Percentiles rank a stretch among this genome's conserved stretches.
Conservation (phyloP, 2,113 vertebrate genomes). For the Gobio gobio region DNA sequence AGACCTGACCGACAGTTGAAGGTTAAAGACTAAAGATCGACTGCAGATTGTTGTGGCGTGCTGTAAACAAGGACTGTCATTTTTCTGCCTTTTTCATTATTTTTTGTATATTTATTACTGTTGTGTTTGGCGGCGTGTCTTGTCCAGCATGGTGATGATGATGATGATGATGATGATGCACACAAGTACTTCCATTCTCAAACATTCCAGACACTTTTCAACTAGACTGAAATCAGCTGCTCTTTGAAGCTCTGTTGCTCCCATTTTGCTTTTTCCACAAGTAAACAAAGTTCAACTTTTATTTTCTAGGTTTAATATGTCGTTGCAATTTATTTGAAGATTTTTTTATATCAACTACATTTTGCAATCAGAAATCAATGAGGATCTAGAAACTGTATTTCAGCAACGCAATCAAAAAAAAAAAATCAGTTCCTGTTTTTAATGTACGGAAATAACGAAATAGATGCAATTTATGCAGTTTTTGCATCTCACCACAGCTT, state of each 20-base stretch:
- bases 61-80: background rate
- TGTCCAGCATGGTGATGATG: constrained; percentile 1
- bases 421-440: background rate
- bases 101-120: constrained; percentile 13
- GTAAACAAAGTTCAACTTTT: background rate
- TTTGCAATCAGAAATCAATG: background rate
- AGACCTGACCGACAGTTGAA: background rate
- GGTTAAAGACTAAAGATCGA: constrained; percentile 6
- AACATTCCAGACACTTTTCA: constrained; percentile 12
- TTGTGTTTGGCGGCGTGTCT: background rate
- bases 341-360: background rate
- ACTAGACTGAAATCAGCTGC: background rate
- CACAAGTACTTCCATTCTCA: constrained; percentile 6
- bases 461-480: background rate
- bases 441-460: background rate
- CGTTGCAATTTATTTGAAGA: background rate
- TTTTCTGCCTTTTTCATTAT: background rate
- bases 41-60: background rate
- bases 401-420: background rate
- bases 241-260: background rate
- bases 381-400: background rate
- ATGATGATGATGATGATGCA: background rate
- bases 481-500: background rate
- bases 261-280: background rate
- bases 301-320: background rate